phyloP scores from a whole-genome alignment of 2,888 invertebrate genomes.

The Tromatobia lineatoria region DNA sequence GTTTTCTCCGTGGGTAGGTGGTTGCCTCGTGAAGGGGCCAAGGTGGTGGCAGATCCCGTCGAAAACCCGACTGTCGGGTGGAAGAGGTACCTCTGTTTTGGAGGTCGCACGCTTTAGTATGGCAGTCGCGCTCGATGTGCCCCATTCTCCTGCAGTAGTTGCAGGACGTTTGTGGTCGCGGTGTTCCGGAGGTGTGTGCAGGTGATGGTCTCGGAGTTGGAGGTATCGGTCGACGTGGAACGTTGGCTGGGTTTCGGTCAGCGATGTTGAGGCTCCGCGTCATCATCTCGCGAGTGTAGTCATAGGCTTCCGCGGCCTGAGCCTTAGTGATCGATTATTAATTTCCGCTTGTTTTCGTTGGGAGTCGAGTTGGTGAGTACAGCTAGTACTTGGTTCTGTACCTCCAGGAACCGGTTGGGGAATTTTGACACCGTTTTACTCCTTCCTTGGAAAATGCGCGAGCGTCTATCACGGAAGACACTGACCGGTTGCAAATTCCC shows the following conservation, averaged over 20 bases:
- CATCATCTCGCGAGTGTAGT: slow-evolving; percentile 8
- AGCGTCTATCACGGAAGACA: background rate
- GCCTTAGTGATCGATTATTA: background rate
- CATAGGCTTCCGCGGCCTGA: slow-evolving; percentile 28
- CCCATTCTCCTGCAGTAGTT: background rate
- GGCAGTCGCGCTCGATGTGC: slow-evolving; percentile 10
- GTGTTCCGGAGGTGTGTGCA: too few species aligned
- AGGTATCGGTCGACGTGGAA: background rate
- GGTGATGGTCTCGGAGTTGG: too few species aligned
- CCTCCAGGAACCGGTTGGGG: slow-evolving; percentile 22
- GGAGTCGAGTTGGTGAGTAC: background rate
- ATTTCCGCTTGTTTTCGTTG: background rate
- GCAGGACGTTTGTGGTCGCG: background rate
- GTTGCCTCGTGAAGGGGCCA: background rate
- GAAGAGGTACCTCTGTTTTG: too few species aligned
- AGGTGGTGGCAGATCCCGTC: background rate
- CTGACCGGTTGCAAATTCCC: slow-evolving; percentile 24
- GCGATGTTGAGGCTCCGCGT: background rate
- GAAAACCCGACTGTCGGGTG: slow-evolving; percentile 48
- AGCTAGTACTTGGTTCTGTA: slow-evolving; percentile 11
- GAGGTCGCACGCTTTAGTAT: background rate
- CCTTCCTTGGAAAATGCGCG: slow-evolving; percentile 17
- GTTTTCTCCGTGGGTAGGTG: background rate
- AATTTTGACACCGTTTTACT: slow-evolving; percentile 21
- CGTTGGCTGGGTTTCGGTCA: background rate